Evolutionary conservation across 2,888 invertebrate species (phyloP).

Genomic region (Alviniconcha strummeri): DNA sequence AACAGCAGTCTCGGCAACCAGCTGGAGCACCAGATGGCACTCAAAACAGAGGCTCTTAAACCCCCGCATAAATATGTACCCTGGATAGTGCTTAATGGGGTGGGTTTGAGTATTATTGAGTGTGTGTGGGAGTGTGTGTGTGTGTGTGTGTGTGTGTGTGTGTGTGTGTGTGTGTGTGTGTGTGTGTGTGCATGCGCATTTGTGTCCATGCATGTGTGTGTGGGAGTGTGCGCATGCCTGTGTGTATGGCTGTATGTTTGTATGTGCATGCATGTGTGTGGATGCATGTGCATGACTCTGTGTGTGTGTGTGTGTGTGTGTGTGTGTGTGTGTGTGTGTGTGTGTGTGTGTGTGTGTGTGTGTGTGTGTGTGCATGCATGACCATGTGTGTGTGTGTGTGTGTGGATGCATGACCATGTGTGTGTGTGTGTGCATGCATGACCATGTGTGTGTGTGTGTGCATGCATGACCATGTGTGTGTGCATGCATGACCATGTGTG

Average conservation of each 20-base stretch:
- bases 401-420: background rate
- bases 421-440: background rate
- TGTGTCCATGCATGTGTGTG: background rate
- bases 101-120: slow-evolving; percentile 41
- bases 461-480: too few relatives aligned
- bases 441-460: too few relatives aligned
- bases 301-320: too few relatives aligned
- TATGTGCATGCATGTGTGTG: background rate
- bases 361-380: too few relatives aligned
- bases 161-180: too few relatives aligned
- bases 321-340: too few relatives aligned
- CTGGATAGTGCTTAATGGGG: slow-evolving; percentile 72
- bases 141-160: background rate
- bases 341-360: too few relatives aligned
- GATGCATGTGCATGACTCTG: too few relatives aligned
- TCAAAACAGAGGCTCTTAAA: slow-evolving; percentile 61
- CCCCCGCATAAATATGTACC: slow-evolving; percentile 70
- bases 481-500: background rate
- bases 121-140: too few relatives aligned
- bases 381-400: background rate
- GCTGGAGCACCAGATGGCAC: slow-evolving; percentile 69
- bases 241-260: background rate
- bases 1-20: slow-evolving; percentile 59
- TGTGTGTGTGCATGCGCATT: background rate
- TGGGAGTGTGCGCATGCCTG: background rate